Conservation (phyloP, 2,888 invertebrate species). For the Eupsilia transversa region DNA sequence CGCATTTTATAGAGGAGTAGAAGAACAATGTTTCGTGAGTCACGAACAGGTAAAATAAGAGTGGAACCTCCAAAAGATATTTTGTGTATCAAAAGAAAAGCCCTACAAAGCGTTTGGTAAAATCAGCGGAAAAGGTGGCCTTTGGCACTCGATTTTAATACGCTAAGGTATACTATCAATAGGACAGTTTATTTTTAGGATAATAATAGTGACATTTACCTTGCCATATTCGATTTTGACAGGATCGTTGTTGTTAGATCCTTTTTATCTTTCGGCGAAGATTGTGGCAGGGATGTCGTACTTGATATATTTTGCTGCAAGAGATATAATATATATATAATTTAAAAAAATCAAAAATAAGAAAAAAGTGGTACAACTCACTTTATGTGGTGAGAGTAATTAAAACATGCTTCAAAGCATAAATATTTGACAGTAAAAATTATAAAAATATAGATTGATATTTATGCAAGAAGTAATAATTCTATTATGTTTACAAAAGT, state of each 20-base stretch:
- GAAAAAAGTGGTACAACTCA: conserved; percentile 47
- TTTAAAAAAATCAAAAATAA: too few relatives aligned
- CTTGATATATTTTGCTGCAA: conserved; percentile 91
- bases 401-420: conserved; percentile 56
- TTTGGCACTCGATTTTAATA: neutral
- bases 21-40: neutral
- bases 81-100: too few relatives aligned
- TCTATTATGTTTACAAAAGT: neutral
- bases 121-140: neutral
- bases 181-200: too few relatives aligned
- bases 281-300: conserved; percentile 85
- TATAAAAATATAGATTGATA: conserved; percentile 9
- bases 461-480: conserved; percentile 4
- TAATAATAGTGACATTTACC: conserved; percentile 87
- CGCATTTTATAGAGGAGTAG: neutral
- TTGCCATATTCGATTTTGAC: conserved; percentile 95
- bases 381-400: conserved; percentile 62
- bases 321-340: too few relatives aligned
- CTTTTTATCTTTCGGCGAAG: conserved; percentile 91
- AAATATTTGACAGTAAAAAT: neutral
- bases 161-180: neutral
- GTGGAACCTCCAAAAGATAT: neutral
- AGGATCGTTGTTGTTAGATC: conserved; percentile 91
- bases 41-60: neutral
- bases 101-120: too few relatives aligned